Evolutionary conservation across 2,113 vertebrate genomes (phyloP).

Genomic region (Petrocephalus microphthalmus): DNA sequence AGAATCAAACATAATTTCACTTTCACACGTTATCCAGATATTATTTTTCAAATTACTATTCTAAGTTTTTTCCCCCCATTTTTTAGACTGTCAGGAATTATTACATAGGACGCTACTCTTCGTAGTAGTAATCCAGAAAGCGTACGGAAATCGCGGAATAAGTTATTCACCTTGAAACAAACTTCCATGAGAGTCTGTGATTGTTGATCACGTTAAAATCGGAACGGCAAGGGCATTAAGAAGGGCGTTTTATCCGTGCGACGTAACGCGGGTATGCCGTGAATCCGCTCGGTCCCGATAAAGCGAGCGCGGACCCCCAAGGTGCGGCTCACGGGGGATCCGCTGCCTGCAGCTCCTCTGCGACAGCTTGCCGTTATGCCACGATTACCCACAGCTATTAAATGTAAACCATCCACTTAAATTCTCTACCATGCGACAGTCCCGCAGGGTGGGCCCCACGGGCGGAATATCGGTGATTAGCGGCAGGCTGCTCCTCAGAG

Average conservation of each 20-base stretch:
- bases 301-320: constrained; percentile 41
- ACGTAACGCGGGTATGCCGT: not conserved
- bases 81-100: not conserved
- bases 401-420: constrained; percentile 21
- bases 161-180: not conserved
- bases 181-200: not conserved
- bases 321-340: constrained; percentile 23
- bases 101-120: not conserved
- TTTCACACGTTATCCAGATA: not conserved
- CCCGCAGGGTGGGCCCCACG: not conserved
- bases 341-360: not conserved
- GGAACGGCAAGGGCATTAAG: constrained; percentile 37
- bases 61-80: not conserved
- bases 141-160: not conserved
- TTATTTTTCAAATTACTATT: not conserved
- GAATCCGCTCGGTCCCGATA: constrained; percentile 13
- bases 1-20: not conserved
- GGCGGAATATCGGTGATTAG: constrained; percentile 16
- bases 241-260: constrained; percentile 53
- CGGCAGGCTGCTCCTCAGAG: not conserved
- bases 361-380: constrained; percentile 24
- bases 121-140: not conserved
- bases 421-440: not conserved
- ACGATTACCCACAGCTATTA: not conserved
- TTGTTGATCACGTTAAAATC: not conserved